Conservation (phyloP, 1,140 invertebrate species). For the Bombus soroeensis region DNA sequence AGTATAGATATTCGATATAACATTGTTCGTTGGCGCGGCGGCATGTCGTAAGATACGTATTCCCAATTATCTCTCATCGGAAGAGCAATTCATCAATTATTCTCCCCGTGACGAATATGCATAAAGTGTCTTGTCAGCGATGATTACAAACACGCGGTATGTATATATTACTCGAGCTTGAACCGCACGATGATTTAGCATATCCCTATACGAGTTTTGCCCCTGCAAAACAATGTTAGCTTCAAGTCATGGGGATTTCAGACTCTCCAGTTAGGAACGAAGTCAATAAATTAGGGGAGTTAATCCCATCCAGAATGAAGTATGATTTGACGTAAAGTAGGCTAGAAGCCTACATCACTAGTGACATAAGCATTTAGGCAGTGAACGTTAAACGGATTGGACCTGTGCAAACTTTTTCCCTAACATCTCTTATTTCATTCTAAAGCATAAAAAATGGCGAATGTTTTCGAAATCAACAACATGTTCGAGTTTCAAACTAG, state of each 20-base stretch:
- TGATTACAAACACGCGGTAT: slow-evolving; percentile 52
- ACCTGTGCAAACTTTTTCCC: slow-evolving; percentile 12
- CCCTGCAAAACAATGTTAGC: slow-evolving; percentile 54
- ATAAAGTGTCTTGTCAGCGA: slow-evolving; percentile 49
- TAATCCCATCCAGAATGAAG: slow-evolving; percentile 56
- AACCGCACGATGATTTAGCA: slow-evolving; percentile 12
- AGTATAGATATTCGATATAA: background rate
- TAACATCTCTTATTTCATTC: background rate
- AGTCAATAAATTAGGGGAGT: slow-evolving; percentile 68
- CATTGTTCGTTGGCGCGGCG: background rate
- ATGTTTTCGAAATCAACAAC: slow-evolving; percentile 57
- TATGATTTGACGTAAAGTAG: slow-evolving; percentile 59
- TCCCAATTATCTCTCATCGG: slow-evolving; percentile 17
- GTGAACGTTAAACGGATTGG: background rate
- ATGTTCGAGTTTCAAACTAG: slow-evolving; percentile 45
- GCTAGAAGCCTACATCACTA: slow-evolving; percentile 1
- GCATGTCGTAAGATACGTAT: background rate
- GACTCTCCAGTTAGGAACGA: background rate
- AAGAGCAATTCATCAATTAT: slow-evolving; percentile 38
- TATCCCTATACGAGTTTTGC: slow-evolving; percentile 23
- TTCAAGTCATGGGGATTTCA: slow-evolving; percentile 27
- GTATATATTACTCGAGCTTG: slow-evolving; percentile 17
- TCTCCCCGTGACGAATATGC: slow-evolving; percentile 7
- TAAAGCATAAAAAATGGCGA: background rate
- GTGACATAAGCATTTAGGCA: slow-evolving; percentile 1